phyloP scores from a whole-genome alignment of 1,140 invertebrate species.

The Neuroterus valhalla region DNA sequence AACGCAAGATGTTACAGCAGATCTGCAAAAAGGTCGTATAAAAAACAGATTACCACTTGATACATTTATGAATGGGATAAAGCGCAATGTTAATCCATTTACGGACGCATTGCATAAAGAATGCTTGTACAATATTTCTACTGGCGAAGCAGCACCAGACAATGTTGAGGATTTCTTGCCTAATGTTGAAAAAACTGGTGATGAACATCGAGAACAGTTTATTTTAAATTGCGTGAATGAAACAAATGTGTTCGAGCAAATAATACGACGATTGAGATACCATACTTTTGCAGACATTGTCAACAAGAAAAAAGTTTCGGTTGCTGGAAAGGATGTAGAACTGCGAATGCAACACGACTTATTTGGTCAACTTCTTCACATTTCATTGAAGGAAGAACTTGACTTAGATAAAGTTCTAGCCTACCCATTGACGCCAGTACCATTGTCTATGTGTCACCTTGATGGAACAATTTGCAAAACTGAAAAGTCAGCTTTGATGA shows the following conservation, averaged over 20 bases:
- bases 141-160: constrained; percentile 39
- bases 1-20: constrained; percentile 34
- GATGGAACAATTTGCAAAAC: constrained; percentile 14
- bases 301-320: constrained; percentile 40
- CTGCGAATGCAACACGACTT: constrained; percentile 47
- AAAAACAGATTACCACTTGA: neutral
- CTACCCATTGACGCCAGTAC: constrained; percentile 48
- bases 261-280: neutral
- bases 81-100: neutral
- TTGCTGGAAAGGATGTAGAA: constrained; percentile 42
- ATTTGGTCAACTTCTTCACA: constrained; percentile 46
- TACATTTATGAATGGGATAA: neutral
- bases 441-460: constrained; percentile 42
- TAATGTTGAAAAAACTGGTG: constrained; percentile 45
- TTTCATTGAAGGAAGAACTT: constrained; percentile 43
- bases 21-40: constrained; percentile 36
- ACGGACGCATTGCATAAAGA: too few relatives aligned
- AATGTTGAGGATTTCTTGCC: constrained; percentile 49
- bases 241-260: neutral
- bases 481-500: neutral
- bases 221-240: constrained; percentile 32
- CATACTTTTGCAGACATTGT: constrained; percentile 35
- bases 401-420: constrained; percentile 48
- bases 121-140: constrained; percentile 2
- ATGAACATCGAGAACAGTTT: constrained; percentile 36